These are phyloP conservation scores for Erebia epiphron DNA, from an alignment of 2,888 invertebrate species.

Conservation along the genomic window DNA sequence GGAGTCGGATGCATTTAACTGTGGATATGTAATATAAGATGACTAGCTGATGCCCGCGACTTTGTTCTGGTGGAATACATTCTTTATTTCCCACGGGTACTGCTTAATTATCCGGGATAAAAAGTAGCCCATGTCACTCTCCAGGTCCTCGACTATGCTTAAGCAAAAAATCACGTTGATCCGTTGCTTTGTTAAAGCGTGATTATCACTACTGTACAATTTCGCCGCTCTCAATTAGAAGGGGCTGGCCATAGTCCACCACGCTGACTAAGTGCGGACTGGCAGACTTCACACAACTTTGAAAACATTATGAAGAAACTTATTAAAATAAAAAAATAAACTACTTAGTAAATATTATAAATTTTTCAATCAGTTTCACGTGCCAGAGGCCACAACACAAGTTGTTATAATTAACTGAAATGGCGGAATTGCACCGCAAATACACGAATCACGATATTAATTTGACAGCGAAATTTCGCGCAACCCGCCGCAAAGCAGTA, in stretches of 20 bases:
- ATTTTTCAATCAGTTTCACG: background rate
- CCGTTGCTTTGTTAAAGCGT: too few relatives aligned
- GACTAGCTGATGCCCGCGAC: too few relatives aligned
- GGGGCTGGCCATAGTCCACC: too few relatives aligned
- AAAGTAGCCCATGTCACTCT: too few relatives aligned
- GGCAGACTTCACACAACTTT: background rate
- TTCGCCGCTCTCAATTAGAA: too few relatives aligned
- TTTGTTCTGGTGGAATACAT: too few relatives aligned
- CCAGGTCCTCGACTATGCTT: too few relatives aligned
- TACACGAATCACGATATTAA: constrained; percentile 26
- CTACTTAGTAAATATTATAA: background rate
- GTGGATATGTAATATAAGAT: background rate
- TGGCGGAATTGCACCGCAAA: constrained; percentile 20
- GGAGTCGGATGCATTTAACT: background rate
- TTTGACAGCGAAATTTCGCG: constrained; percentile 24
- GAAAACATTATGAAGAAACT: background rate
- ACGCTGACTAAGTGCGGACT: background rate
- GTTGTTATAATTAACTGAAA: constrained; percentile 28
- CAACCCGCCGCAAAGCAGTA: constrained; percentile 21
- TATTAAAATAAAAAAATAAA: too few relatives aligned
- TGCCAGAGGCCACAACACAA: constrained; percentile 3
- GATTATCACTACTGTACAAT: too few relatives aligned
- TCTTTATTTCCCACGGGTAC: too few relatives aligned
- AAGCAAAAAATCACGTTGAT: too few relatives aligned
- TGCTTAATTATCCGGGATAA: too few relatives aligned